Percentiles rank a stretch among this genome's conserved stretches.
Conservation (phyloP, 2,113 vertebrate species). For the Zosterops japonicus region DNA sequence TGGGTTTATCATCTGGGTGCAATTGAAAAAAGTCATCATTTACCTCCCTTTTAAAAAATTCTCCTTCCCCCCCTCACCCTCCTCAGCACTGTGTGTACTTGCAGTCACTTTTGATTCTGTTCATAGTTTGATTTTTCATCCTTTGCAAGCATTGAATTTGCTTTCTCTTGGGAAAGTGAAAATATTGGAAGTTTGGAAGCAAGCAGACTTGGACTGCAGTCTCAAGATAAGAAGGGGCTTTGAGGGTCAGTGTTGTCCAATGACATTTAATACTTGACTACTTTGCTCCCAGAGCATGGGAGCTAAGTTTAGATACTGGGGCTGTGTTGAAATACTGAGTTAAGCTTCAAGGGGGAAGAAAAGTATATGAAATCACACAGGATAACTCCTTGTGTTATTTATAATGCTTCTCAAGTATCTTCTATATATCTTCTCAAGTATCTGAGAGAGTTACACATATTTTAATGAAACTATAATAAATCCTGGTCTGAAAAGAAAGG, state of each 20-base stretch:
- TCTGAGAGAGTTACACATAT: neutral
- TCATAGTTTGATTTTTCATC: neutral
- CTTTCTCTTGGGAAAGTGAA: neutral
- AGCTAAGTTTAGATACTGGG: neutral
- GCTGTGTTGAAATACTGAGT: neutral
- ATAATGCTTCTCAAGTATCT: neutral
- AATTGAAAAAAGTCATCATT: neutral
- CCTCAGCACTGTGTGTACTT: rapidly evolving
- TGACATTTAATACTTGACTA: neutral
- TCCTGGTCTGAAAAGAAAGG: neutral
- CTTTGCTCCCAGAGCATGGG: neutral
- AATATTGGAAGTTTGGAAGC: neutral
- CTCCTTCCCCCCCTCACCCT: rapidly evolving
- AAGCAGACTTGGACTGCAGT: neutral
- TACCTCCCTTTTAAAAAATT: no score
- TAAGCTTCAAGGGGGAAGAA: neutral
- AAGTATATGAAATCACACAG: neutral
- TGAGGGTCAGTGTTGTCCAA: neutral
- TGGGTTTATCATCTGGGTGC: neutral
- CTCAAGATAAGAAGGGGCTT: neutral
- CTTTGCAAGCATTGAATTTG: neutral
- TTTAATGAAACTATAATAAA: neutral
- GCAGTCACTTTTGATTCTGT: neutral
- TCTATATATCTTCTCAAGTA: neutral
- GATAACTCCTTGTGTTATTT: neutral